phyloP scores from a whole-genome alignment of 1,140 invertebrate genomes.

The Drosophila lini region DNA sequence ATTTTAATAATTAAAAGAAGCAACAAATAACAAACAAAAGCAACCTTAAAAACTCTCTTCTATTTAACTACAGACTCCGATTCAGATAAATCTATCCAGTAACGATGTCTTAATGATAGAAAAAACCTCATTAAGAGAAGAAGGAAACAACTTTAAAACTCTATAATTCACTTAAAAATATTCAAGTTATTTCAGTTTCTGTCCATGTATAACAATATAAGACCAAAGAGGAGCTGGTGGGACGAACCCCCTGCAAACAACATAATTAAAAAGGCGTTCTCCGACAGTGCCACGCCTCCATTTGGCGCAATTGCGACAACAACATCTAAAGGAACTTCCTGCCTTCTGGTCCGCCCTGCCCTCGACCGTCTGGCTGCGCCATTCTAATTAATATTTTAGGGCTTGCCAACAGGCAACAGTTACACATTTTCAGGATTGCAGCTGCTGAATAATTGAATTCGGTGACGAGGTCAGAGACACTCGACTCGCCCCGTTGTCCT shows the following conservation, averaged over 20 bases:
- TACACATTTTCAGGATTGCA: slow-evolving; percentile 63
- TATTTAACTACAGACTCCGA: background rate
- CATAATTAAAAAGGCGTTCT: slow-evolving; percentile 57
- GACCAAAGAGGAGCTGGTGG: background rate
- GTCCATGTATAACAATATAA: background rate
- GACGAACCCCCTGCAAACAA: slow-evolving; percentile 31
- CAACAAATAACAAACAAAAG: no score
- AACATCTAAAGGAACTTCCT: slow-evolving; percentile 35
- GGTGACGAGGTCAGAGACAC: slow-evolving; percentile 52
- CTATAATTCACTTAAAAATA: background rate
- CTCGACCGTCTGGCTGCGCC: slow-evolving; percentile 42
- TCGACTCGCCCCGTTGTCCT: slow-evolving; percentile 16
- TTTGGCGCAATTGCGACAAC: slow-evolving; percentile 42
- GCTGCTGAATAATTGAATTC: slow-evolving; percentile 71
- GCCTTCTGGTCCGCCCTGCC: background rate
- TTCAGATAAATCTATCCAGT: background rate
- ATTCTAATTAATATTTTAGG: slow-evolving; percentile 78
- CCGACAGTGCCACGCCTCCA: slow-evolving; percentile 30
- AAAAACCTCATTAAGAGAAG: background rate
- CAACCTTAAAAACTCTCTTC: no score
- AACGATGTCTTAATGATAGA: background rate
- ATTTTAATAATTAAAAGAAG: no score
- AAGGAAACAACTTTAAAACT: background rate
- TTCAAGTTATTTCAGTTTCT: background rate
- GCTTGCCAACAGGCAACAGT: slow-evolving; percentile 51